Evolutionary conservation across 2,113 vertebrate genomes (phyloP).

Genomic region (Dipodomys ordii): DNA sequence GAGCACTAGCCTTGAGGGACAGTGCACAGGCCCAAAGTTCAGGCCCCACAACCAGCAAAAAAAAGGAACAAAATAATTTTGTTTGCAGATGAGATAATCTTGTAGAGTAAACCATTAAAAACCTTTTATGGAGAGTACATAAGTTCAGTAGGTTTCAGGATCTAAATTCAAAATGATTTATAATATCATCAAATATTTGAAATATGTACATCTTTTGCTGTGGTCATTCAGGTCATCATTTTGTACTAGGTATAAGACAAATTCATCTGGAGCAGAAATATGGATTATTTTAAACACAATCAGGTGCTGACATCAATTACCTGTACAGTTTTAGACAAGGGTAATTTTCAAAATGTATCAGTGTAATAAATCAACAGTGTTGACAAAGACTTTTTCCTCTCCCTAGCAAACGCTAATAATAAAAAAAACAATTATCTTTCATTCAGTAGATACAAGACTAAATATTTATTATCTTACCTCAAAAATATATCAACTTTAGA

Average conservation of each 20-base stretch:
- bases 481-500: background rate
- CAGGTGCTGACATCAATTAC: background rate
- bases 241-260: slow-evolving; percentile 7
- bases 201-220: background rate
- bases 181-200: slow-evolving; percentile 16
- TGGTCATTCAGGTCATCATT: slow-evolving; percentile 13
- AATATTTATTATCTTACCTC: background rate
- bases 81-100: background rate
- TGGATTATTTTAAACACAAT: slow-evolving; percentile 50
- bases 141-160: background rate
- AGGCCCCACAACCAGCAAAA: background rate
- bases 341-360: slow-evolving; percentile 45
- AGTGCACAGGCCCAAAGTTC: too few species aligned
- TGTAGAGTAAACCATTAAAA: background rate
- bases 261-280: slow-evolving; percentile 9
- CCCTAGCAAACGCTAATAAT: background rate
- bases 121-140: background rate
- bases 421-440: background rate
- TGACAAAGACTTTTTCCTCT: background rate
- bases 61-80: background rate
- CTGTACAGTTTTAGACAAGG: slow-evolving; percentile 5
- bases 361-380: background rate
- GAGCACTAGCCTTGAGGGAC: too few species aligned
- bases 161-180: background rate
- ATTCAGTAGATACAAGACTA: background rate